Evolutionary conservation across 2,113 vertebrate genomes (phyloP).

Genomic region (Clupea harengus): DNA sequence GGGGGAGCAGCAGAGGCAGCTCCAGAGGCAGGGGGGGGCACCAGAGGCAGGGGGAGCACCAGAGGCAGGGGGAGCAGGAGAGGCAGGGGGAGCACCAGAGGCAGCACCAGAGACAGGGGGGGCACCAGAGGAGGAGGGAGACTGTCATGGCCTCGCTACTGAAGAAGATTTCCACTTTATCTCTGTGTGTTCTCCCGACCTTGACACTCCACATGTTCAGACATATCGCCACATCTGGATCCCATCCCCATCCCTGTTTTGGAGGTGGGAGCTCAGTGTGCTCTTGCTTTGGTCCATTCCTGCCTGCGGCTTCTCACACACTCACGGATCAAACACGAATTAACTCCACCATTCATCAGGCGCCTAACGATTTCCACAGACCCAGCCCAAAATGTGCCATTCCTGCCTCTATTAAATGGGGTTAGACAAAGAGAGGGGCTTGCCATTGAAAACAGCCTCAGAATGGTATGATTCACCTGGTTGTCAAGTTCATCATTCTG

Average conservation of each 20-base stretch:
- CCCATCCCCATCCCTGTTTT: conserved; percentile 50
- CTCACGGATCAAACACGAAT: conserved; percentile 46
- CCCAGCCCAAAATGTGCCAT: neutral
- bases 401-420: neutral
- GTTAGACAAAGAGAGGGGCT: neutral
- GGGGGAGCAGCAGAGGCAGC: no score
- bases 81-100: neutral
- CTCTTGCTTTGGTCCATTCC: conserved; percentile 41
- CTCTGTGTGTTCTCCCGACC: neutral
- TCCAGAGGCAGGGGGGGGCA: no score
- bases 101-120: neutral
- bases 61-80: neutral
- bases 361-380: conserved; percentile 52
- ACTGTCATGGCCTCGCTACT: neutral
- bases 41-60: neutral
- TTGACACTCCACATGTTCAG: neutral
- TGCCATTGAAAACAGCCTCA: neutral
- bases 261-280: conserved; percentile 54
- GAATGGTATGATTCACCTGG: neutral
- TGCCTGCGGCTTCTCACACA: conserved; percentile 18
- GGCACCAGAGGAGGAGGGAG: neutral
- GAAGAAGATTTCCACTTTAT: neutral
- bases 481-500: neutral
- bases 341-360: conserved; percentile 50
- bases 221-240: conserved; percentile 61